Evolutionary conservation across 2,797 vertebrate genomes (phyloP), one percentile per base, ranked within the genome.

Genomic region (Phalanger gymnotis): DNA sequence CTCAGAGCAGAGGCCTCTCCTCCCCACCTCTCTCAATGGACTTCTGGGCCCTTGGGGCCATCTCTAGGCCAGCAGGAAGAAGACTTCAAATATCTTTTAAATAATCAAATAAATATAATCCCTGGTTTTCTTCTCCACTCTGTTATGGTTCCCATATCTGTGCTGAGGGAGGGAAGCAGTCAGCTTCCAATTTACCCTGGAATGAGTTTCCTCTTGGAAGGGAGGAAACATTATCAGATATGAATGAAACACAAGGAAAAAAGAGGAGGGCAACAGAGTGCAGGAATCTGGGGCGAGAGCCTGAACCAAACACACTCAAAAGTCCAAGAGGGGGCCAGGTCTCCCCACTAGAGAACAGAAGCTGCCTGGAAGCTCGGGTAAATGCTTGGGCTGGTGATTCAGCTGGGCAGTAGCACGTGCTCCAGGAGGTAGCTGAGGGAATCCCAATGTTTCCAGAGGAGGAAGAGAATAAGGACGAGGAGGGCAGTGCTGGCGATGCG

Each of bases 361-460:
- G 51, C 94, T 95, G 66, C 31, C 0, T 0, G 58, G 53, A 91
- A 90, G 0, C 52, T 0, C 0, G 89, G 95, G 90, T 92, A 96
- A 92, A 0, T 34, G 89, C 52, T 25, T 47, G 0, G 3, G 92
- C 95, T 61, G 40, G 94, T 61, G 7, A 54, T 98, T 99, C 99
- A 99, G 98, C 99, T 99, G 98, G 99, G 99, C 96, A 99, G 98
- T 97, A 99, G 97, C 97, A 99, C 99, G 11, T 99, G 98, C 98
- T 99, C 99, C 98, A 99, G 98, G 98, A 99, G 99, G 98, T 99
- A 99, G 97, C 98, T 98, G 98, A 99, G 97, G 97, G 98, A 98
- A 97, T 99, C 99, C 99, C 99, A 99, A 98, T 99, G 99, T 98
- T 99, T 99, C 99, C 99, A 99, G 97, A 99, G 98, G 94, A 99